phyloP scores from a whole-genome alignment of 2,797 vertebrate species.

The Anguilla marmorata region DNA sequence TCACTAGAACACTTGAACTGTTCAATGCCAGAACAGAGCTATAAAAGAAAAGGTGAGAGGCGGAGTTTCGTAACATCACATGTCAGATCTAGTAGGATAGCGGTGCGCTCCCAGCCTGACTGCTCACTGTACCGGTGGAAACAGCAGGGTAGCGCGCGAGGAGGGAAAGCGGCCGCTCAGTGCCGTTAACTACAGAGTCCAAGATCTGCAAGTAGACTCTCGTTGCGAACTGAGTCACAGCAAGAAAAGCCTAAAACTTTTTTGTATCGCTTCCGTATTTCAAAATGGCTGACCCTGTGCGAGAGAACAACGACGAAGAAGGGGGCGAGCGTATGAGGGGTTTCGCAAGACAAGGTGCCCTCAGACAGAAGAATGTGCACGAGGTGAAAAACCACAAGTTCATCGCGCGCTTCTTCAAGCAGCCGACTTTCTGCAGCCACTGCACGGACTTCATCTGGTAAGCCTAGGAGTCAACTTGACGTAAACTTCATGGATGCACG shows the following conservation, averaged over 20 bases:
- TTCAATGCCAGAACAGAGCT: conserved; percentile 21
- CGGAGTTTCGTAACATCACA: conserved; percentile 36
- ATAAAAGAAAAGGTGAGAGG: conserved; percentile 32
- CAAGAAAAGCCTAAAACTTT: background rate
- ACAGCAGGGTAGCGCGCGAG: conserved; percentile 24
- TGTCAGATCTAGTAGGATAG: conserved; percentile 32
- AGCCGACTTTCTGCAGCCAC: conserved; percentile 95
- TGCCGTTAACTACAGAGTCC: background rate
- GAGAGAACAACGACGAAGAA: conserved; percentile 76
- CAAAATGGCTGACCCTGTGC: conserved; percentile 61
- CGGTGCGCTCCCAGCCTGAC: conserved; percentile 8
- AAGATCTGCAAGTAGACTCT: background rate
- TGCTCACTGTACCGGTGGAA: conserved; percentile 35
- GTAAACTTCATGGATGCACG: background rate
- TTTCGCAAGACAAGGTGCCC: conserved; percentile 88
- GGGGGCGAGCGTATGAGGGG: conserved; percentile 72
- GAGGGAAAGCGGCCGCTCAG: conserved; percentile 19
- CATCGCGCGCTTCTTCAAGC: conserved; percentile 93
- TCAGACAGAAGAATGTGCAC: conserved; percentile 93
- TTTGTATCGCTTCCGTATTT: conserved; percentile 25
- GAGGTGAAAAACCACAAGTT: conserved; percentile 95
- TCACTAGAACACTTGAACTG: conserved; percentile 22
- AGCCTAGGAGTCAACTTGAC: conserved; percentile 48
- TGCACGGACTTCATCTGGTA: conserved; percentile 98
- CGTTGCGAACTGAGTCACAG: background rate